These are phyloP conservation scores for Myotis lucifugus DNA, from an alignment of 2,113 vertebrate genomes.

Conservation along the genomic window DNA sequence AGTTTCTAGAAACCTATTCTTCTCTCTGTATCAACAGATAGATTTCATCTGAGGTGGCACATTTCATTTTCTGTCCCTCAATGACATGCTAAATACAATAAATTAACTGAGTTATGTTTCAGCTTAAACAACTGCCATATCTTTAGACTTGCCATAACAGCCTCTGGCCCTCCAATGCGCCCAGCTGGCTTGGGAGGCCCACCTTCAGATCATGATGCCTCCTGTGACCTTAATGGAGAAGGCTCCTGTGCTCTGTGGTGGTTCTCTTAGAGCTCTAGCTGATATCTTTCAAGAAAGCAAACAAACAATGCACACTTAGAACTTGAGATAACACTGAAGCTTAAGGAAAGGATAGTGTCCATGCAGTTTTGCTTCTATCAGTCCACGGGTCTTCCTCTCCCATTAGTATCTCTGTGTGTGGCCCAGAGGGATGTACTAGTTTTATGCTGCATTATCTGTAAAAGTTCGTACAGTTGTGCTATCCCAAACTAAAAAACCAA, in stretches of 20 bases:
- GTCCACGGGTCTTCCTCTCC: neutral
- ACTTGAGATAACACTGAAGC: neutral
- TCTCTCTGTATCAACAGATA: neutral
- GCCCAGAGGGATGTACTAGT: neutral
- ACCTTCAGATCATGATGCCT: neutral
- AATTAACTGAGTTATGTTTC: neutral
- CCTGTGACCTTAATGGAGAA: neutral
- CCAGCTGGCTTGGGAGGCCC: neutral
- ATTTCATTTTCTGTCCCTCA: neutral
- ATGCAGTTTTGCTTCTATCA: accelerated
- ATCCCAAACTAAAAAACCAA: neutral
- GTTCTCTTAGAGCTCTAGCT: neutral
- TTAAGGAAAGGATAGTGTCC: neutral
- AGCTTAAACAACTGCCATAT: neutral
- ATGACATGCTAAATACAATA: neutral
- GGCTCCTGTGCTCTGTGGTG: neutral
- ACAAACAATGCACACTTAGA: neutral
- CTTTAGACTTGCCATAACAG: neutral
- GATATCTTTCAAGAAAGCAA: neutral
- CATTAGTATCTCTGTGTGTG: neutral
- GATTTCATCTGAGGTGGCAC: neutral
- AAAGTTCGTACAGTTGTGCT: neutral
- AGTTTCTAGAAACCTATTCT: neutral
- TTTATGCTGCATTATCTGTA: slow-evolving; percentile 34
- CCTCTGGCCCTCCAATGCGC: neutral